Conservation (phyloP, 23 tunicate genomes). For the Oikopleura albicans region DNA sequence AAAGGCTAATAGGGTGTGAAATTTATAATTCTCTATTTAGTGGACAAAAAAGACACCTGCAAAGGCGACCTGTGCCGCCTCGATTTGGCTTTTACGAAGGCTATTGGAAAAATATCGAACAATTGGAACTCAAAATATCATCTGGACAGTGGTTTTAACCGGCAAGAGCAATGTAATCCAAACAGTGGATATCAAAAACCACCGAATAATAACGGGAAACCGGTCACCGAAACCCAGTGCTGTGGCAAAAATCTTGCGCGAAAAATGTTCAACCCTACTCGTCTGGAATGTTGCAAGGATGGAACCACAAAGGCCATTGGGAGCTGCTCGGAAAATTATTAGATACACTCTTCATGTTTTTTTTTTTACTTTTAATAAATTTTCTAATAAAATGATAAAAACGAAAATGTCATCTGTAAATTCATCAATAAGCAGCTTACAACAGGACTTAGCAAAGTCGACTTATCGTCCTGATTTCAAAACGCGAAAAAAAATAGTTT, state of each 20-base stretch:
- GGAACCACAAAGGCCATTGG: slow-evolving; percentile 8
- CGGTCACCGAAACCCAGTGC: neutral
- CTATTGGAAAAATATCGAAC: neutral
- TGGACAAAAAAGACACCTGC: neutral
- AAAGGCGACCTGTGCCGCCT: neutral
- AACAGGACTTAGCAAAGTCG: too few species aligned
- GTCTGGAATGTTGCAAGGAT: neutral
- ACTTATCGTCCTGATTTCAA: too few species aligned
- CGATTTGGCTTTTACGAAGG: neutral
- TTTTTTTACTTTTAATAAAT: too few species aligned
- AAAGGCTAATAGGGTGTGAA: too few species aligned
- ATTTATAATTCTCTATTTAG: neutral
- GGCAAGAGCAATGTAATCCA: neutral
- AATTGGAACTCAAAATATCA: neutral
- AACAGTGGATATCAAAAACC: too few species aligned
- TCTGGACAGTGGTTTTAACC: neutral
- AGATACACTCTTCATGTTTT: too few species aligned
- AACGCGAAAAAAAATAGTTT: too few species aligned
- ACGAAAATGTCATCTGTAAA: too few species aligned
- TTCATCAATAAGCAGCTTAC: too few species aligned
- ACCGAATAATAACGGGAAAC: too few species aligned
- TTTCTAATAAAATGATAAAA: too few species aligned
- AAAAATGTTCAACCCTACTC: neutral
- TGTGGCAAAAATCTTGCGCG: neutral
- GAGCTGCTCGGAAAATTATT: neutral